phyloP scores from a whole-genome alignment of 2,797 vertebrate genomes.

The Merluccius polli region DNA sequence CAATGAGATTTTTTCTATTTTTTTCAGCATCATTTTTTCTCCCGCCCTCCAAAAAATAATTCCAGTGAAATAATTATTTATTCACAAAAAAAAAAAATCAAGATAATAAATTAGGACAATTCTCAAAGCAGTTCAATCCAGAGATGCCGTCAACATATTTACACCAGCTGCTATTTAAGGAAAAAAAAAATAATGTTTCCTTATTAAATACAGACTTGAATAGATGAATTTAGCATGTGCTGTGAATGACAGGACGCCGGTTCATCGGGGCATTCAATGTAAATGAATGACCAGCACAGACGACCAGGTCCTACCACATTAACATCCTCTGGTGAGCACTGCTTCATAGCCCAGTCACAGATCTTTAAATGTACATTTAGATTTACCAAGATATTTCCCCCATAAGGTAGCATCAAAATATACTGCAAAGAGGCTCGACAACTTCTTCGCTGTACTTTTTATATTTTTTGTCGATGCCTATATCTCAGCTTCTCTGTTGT shows the following conservation, averaged over 20 bases:
- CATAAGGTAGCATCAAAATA: background rate
- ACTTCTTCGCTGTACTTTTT: too few species aligned
- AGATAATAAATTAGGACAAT: conserved; percentile 63
- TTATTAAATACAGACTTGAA: conserved; percentile 16
- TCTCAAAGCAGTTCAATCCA: conserved; percentile 38
- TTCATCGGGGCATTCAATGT: background rate
- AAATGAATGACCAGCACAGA: background rate
- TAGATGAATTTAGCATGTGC: conserved; percentile 5
- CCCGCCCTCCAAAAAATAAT: conserved; percentile 21
- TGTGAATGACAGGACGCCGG: background rate
- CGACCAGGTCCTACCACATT: background rate
- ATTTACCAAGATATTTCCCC: background rate
- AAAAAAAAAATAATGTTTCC: conserved; percentile 19
- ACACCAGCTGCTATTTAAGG: conserved; percentile 38
- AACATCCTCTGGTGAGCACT: background rate
- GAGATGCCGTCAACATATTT: conserved; percentile 49
- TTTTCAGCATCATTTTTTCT: background rate
- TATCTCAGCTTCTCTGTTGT: too few species aligned
- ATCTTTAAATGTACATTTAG: too few species aligned
- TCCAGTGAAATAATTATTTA: conserved; percentile 52
- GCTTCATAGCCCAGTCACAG: too few species aligned
- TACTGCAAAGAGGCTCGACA: too few species aligned
- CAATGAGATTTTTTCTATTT: background rate
- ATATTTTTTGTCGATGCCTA: too few species aligned
- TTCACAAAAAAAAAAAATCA: conserved; percentile 41